A percentile compares a stretch with the other conserved stretches of the same genome.
These are phyloP conservation scores for Actinostola sp. DNA, from an alignment of 92 coral and sea anemone species.

Conservation along the genomic window DNA sequence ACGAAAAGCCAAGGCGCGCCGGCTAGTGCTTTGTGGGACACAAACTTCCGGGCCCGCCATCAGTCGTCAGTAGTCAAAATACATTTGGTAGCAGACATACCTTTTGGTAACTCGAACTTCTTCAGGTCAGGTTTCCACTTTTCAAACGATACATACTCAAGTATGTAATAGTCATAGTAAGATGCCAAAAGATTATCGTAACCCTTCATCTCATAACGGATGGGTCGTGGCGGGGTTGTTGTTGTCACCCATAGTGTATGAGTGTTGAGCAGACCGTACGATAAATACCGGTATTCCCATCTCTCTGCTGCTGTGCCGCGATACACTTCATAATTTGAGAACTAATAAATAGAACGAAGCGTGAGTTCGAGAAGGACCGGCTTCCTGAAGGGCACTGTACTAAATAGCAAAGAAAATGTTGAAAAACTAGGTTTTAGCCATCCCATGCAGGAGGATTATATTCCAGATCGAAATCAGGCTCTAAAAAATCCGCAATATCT, in stretches of 20 bases:
- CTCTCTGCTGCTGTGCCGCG: slow-evolving; percentile 80
- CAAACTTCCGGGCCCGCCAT: too few relatives aligned
- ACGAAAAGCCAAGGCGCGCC: too few relatives aligned
- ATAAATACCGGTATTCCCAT: slow-evolving; percentile 91
- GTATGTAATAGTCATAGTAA: slow-evolving; percentile 82
- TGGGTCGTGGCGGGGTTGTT: slow-evolving; percentile 85
- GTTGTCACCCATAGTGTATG: slow-evolving; percentile 84
- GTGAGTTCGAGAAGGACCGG: too few relatives aligned
- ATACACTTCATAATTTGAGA: slow-evolving; percentile 71
- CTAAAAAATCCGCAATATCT: too few relatives aligned
- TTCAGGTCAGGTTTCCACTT: slow-evolving; percentile 91
- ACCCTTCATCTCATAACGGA: slow-evolving; percentile 96
- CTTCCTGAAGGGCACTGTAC: too few relatives aligned
- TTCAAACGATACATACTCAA: slow-evolving; percentile 94
- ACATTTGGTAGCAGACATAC: slow-evolving; percentile 25
- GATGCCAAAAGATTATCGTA: slow-evolving; percentile 94
- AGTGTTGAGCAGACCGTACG: slow-evolving; percentile 77
- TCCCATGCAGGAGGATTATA: too few relatives aligned
- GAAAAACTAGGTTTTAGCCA: too few relatives aligned
- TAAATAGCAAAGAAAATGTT: too few relatives aligned
- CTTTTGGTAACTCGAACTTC: slow-evolving; percentile 85
- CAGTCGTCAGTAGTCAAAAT: too few relatives aligned
- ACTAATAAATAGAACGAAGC: slow-evolving; percentile 34
- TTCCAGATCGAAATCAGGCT: too few relatives aligned
- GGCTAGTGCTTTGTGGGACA: too few relatives aligned